Evolutionary conservation across 2,888 invertebrate genomes (phyloP).

Genomic region (Sicus ferrugineus): DNA sequence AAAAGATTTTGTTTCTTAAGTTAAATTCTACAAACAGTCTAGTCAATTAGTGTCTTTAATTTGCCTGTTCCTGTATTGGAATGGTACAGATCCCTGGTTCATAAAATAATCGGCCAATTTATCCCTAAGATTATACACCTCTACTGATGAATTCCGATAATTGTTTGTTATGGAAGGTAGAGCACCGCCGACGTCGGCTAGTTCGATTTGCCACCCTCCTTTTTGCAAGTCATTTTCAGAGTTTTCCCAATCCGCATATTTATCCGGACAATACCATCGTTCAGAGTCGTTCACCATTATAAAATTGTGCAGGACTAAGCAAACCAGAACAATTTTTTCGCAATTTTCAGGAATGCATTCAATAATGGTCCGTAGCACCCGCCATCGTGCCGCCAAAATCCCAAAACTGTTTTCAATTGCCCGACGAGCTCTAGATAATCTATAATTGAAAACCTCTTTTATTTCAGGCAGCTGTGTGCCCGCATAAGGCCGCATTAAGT

Average conservation of each 20-base stretch:
- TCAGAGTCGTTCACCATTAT: conserved; percentile 15
- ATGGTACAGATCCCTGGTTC: neutral
- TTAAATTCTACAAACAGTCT: no score
- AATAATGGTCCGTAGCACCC: conserved; percentile 11
- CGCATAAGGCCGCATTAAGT: conserved; percentile 30
- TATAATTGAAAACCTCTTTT: conserved; percentile 20
- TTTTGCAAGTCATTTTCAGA: neutral
- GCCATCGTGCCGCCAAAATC: conserved; percentile 25
- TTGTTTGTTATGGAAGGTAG: neutral
- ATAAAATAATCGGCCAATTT: neutral
- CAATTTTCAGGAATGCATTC: conserved; percentile 16
- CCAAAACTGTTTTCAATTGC: conserved; percentile 25
- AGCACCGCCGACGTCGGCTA: neutral
- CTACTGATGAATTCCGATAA: neutral
- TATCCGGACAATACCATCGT: conserved; percentile 25
- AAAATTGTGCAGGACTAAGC: conserved; percentile 30
- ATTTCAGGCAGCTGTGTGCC: neutral
- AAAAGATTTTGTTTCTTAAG: no score
- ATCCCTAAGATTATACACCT: neutral
- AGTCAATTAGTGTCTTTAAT: no score
- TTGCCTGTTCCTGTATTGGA: no score
- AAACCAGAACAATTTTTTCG: conserved; percentile 15
- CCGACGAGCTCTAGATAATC: conserved; percentile 10
- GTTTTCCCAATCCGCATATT: neutral
- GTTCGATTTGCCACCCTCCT: conserved; percentile 2